A percentile compares a stretch with the other conserved stretches of the same genome.
Evolutionary conservation across 1,140 invertebrate species (phyloP).

Genomic region (Choristoneura fumiferana): DNA sequence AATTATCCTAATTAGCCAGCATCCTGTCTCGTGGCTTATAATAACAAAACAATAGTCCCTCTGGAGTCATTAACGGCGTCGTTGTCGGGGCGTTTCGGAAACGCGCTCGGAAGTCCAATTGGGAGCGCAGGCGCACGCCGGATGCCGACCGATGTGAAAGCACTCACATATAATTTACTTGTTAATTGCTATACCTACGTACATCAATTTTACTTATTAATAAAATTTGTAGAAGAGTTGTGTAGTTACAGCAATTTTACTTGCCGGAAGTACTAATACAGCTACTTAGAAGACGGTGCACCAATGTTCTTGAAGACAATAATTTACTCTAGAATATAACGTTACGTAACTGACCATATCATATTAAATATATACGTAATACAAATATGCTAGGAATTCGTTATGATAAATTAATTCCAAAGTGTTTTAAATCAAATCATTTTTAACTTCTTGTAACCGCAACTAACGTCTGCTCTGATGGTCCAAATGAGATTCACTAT

Average conservation of each 20-base stretch:
- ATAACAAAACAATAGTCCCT: constrained; percentile 75
- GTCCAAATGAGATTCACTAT: not conserved
- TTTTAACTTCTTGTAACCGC: not conserved
- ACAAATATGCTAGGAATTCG: no score
- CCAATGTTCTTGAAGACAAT: no score
- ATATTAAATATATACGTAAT: no score
- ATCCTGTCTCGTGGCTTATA: constrained; percentile 75
- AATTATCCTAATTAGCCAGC: constrained; percentile 71
- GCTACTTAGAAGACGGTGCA: no score
- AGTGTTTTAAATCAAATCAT: no score
- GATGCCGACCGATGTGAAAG: constrained; percentile 64
- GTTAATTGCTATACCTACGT: constrained; percentile 40
- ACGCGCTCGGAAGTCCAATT: constrained; percentile 75
- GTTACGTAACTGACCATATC: no score
- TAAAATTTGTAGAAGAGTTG: not conserved
- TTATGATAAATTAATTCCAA: no score
- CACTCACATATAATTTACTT: constrained; percentile 45
- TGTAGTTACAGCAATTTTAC: not conserved
- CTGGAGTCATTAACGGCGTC: constrained; percentile 62
- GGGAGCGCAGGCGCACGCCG: constrained; percentile 59
- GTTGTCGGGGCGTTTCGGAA: constrained; percentile 70
- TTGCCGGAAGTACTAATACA: not conserved
- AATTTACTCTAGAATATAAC: no score
- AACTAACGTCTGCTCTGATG: constrained; percentile 1
- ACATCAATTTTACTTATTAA: constrained; percentile 11